Base-by-base conservation (phyloP, 2,113 vertebrate species). In the Excalfactoria chinensis region DNA sequence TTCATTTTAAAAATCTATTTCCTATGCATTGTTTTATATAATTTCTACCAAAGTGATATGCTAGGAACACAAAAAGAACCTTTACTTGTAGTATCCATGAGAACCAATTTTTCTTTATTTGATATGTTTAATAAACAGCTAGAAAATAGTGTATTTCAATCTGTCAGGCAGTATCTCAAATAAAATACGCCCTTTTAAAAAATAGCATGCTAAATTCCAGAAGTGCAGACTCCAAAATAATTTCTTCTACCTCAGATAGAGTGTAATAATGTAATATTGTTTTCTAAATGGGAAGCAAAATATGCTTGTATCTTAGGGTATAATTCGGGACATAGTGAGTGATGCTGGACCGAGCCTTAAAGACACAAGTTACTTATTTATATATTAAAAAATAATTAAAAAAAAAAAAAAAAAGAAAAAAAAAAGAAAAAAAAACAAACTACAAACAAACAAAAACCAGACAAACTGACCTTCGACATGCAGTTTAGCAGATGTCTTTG, bases 401-500 rank as follows among this genome's bases (percentile, higher is more conserved):
- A n/a, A n/a, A n/a, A n/a, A 37, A 37, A 37, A 10, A 10, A 10
- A 10, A 37, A 37, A 37, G 10, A 37, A 37, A n/a, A n/a, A n/a
- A n/a, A n/a, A 37, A 37, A 37, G 37, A 10, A 10, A 10, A 37
- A 37, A 37, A 37, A 37, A 37, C 37, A 37, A 37, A 37, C 37
- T 8, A 37, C 37, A 37, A 37, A 37, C 37, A 37, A 37, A 37
- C 37, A 37, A 37, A 37, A 37, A 37, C 37, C 34, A 37, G 16
- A 62, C 22, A 63, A 28, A 97, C 97, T 96, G 94, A 99, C 99
- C 98, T 98, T 99, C 99, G 2, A 99, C 99, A 90, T 97, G 98
- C 64, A 99, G 98, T 93, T 98, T 99, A 60, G 98, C 99, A 34
- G 98, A 98, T 63, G 99, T 99, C 97, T 99, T 99, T 46, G 99